These are phyloP conservation scores for Bufotes viridis DNA, from an alignment of 2,797 vertebrate species.

Conservation along the genomic window DNA sequence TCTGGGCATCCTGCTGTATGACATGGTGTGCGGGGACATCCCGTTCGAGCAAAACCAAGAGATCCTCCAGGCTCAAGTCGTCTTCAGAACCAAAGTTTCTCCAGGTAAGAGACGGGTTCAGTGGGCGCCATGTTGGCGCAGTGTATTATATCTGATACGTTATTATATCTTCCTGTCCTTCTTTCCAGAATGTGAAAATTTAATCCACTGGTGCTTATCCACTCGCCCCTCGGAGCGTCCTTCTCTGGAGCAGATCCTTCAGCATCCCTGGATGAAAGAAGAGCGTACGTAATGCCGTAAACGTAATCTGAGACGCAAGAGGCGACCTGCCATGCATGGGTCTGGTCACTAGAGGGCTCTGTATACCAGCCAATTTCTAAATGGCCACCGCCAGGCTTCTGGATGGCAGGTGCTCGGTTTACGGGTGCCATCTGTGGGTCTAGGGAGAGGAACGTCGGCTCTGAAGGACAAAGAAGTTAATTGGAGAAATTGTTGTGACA, in stretches of 20 bases:
- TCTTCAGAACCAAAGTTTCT: constrained; percentile 60
- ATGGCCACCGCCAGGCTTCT: neutral
- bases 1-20: constrained; percentile 65
- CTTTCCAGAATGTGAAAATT: constrained; percentile 63
- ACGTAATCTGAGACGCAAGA: neutral
- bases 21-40: constrained; percentile 95
- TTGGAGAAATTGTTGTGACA: neutral
- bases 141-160: no score
- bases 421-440: no score
- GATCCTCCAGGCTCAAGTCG: constrained; percentile 63
- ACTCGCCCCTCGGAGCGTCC: constrained; percentile 63
- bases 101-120: constrained; percentile 52
- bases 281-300: neutral
- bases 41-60: constrained; percentile 86
- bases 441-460: neutral
- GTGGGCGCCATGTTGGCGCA: neutral
- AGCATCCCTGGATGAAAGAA: constrained; percentile 66
- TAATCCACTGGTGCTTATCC: constrained; percentile 66
- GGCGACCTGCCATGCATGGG: neutral
- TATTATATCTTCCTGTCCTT: neutral
- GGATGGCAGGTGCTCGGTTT: neutral
- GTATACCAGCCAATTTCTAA: neutral
- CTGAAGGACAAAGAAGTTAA: neutral
- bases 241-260: constrained; percentile 65
- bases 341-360: neutral